These are phyloP conservation scores for Griposia aprilina DNA, from an alignment of 2,888 invertebrate genomes.

Conservation along the genomic window DNA sequence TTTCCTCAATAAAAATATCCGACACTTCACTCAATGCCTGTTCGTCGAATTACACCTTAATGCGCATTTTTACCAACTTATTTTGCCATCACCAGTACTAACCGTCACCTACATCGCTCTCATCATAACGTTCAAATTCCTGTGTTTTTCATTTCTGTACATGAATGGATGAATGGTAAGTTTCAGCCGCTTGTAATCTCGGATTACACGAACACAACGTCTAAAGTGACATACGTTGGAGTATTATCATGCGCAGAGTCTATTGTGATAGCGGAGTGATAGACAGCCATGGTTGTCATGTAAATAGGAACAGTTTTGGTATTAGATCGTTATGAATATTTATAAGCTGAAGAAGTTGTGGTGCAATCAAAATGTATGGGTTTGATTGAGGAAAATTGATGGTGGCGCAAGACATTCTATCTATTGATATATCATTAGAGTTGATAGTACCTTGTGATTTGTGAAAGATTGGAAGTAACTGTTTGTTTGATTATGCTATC, in stretches of 20 bases:
- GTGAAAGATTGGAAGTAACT: slow-evolving; percentile 37
- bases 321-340: slow-evolving; percentile 65
- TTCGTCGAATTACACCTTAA: slow-evolving; percentile 57
- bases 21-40: slow-evolving; percentile 47
- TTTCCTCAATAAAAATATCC: slow-evolving; percentile 55
- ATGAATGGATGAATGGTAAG: slow-evolving; percentile 21
- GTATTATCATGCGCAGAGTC: slow-evolving; percentile 57
- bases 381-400: slow-evolving; percentile 52
- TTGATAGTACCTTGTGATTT: slow-evolving; percentile 15
- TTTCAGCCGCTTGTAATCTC: slow-evolving; percentile 60
- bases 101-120: background rate
- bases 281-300: slow-evolving; percentile 65
- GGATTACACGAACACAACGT: slow-evolving; percentile 64
- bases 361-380: slow-evolving; percentile 43
- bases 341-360: slow-evolving; percentile 56
- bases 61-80: slow-evolving; percentile 32
- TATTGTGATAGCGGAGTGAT: slow-evolving; percentile 68
- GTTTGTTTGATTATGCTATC: slow-evolving; percentile 39
- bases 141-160: background rate
- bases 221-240: slow-evolving; percentile 63
- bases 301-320: slow-evolving; percentile 62
- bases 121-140: slow-evolving; percentile 25
- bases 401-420: slow-evolving; percentile 41
- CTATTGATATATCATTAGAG: slow-evolving; percentile 43
- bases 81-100: background rate